phyloP scores from a whole-genome alignment of 1,140 invertebrate genomes.

The Pseudomyrmex flavicornis region DNA sequence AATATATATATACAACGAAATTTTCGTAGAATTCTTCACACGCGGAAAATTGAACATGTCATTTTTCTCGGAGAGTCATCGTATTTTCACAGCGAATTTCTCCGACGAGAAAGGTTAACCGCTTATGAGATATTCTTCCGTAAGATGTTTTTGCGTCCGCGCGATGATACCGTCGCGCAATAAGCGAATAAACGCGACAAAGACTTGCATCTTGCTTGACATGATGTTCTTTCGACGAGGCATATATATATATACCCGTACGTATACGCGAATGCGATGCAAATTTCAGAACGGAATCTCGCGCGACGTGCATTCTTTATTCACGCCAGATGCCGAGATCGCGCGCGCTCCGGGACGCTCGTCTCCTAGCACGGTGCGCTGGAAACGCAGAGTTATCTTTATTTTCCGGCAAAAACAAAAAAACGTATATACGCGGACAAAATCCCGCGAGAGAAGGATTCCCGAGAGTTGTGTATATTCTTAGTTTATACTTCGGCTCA shows the following conservation, averaged over 20 bases:
- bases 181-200: not conserved
- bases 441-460: conserved; percentile 26
- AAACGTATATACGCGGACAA: not conserved
- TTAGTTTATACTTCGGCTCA: conserved; percentile 6
- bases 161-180: conserved; percentile 13
- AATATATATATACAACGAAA: not conserved
- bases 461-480: conserved; percentile 22
- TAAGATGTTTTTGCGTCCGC: conserved; percentile 4
- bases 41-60: not conserved
- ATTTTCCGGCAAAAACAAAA: not conserved
- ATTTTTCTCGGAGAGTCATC: not conserved
- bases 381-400: conserved; percentile 57
- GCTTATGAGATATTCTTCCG: conserved; percentile 18
- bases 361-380: conserved; percentile 4
- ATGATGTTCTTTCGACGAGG: conserved; percentile 24
- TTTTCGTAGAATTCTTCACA: conserved; percentile 1
- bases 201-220: conserved; percentile 23
- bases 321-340: conserved; percentile 41
- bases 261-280: not conserved
- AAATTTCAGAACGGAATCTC: conserved; percentile 52
- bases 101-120: not conserved
- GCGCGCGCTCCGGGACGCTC: not conserved
- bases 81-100: not conserved
- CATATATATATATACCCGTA: not conserved
- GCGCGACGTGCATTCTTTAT: conserved; percentile 45